phyloP scores from a whole-genome alignment of 2,113 vertebrate species.

The Caretta caretta region DNA sequence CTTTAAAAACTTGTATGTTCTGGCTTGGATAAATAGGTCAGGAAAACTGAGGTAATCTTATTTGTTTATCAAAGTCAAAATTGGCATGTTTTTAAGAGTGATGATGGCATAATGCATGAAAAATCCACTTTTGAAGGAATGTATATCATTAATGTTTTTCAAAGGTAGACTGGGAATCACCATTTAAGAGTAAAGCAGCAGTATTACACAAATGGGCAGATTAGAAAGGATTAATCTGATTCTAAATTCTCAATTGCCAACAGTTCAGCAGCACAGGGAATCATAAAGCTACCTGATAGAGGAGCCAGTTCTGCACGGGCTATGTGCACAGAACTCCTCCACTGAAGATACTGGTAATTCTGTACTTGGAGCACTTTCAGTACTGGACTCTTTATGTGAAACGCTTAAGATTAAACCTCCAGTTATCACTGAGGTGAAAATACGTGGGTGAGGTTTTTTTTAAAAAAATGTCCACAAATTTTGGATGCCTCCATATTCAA shows the following conservation, averaged over 20 bases:
- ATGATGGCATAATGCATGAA: background rate
- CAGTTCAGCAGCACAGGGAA: background rate
- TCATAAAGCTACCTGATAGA: background rate
- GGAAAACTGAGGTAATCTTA: background rate
- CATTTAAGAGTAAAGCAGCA: background rate
- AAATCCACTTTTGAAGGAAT: background rate
- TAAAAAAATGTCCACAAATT: rapidly evolving
- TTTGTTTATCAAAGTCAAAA: background rate
- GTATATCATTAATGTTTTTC: background rate
- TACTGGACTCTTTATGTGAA: background rate
- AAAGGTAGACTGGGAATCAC: background rate
- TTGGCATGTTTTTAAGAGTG: background rate
- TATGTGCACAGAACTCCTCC: background rate
- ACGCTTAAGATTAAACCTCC: background rate
- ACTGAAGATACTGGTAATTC: background rate
- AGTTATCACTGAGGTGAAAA: background rate
- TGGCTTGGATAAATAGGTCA: background rate
- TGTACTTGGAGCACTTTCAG: background rate
- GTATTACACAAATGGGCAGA: background rate
- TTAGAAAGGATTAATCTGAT: background rate
- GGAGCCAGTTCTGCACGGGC: rapidly evolving
- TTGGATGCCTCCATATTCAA: background rate
- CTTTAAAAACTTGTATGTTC: background rate
- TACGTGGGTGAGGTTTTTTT: background rate
- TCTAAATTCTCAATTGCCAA: background rate